Evolutionary conservation across 64 coral and sea anemone species (phyloP).

Genomic region (Montipora capricornis): DNA sequence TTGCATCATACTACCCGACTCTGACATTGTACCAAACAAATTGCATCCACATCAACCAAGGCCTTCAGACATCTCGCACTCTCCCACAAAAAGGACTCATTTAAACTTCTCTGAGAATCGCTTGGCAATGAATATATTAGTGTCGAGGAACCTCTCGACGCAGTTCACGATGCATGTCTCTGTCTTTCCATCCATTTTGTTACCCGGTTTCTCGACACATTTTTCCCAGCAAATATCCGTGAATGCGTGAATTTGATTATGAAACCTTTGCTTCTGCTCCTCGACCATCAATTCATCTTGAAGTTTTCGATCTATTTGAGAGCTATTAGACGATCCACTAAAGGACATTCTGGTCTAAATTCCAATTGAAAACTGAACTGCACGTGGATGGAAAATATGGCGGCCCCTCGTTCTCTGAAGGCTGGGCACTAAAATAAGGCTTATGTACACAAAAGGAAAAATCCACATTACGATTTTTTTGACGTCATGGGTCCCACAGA

Average conservation of each 20-base stretch:
- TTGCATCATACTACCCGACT: no score
- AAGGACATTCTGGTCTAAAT: constrained; percentile 23
- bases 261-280: constrained; percentile 95
- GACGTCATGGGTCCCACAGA: no score
- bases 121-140: constrained; percentile 86
- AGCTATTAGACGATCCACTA: constrained; percentile 21
- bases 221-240: constrained; percentile 99
- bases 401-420: no score
- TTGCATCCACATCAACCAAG: background rate
- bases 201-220: constrained; percentile 90
- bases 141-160: constrained; percentile 97
- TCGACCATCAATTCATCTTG: constrained; percentile 86
- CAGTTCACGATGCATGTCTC: constrained; percentile 95
- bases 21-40: background rate
- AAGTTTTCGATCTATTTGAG: constrained; percentile 78
- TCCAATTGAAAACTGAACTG: no score
- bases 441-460: no score
- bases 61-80: background rate
- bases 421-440: no score
- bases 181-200: constrained; percentile 81
- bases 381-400: no score
- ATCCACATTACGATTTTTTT: no score
- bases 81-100: background rate
- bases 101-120: constrained; percentile 72
- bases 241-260: constrained; percentile 87